These are phyloP conservation scores for Teinopalpus imperialis DNA, from an alignment of 2,888 invertebrate genomes.

Conservation along the genomic window DNA sequence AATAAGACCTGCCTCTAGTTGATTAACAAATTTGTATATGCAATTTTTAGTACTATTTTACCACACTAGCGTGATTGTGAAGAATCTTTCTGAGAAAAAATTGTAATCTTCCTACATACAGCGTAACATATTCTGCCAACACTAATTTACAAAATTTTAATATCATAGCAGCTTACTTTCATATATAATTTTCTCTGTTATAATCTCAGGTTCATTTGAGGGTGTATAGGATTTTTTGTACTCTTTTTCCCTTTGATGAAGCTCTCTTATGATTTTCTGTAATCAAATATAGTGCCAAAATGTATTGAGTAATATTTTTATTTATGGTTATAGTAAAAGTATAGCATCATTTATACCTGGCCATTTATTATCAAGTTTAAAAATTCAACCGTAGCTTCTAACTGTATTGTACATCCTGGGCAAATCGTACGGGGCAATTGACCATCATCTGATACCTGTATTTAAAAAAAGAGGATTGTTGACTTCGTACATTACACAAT, in stretches of 20 bases:
- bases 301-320: not conserved
- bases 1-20: no score
- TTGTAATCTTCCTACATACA: no score
- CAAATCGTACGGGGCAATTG: constrained; percentile 87
- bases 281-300: constrained; percentile 37
- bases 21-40: no score
- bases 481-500: no score
- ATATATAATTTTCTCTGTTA: constrained; percentile 59
- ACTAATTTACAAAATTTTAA: no score
- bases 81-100: no score
- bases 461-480: constrained; percentile 13
- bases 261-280: constrained; percentile 67
- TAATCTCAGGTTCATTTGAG: constrained; percentile 43
- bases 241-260: constrained; percentile 61
- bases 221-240: constrained; percentile 54
- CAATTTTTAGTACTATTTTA: no score
- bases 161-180: constrained; percentile 53
- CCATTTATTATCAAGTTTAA: constrained; percentile 87
- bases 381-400: constrained; percentile 88
- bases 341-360: constrained; percentile 64
- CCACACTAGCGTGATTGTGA: no score
- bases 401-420: constrained; percentile 88
- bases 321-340: no score
- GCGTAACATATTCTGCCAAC: no score
- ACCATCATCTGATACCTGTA: constrained; percentile 86